Evolutionary conservation across 2,888 invertebrate species (phyloP).

Genomic region (Synergus itoensis): DNA sequence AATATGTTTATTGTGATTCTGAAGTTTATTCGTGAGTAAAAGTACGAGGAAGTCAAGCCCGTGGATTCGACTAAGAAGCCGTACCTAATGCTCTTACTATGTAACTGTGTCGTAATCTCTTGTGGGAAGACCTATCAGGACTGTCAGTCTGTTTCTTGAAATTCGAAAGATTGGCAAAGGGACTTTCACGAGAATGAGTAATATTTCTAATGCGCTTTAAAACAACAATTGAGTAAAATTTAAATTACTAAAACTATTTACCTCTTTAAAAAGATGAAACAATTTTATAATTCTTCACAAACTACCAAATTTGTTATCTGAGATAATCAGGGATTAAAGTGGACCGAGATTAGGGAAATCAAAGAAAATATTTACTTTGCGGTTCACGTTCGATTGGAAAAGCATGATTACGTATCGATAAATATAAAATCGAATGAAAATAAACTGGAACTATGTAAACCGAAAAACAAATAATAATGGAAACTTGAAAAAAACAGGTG

Average conservation of each 20-base stretch:
- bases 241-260: not conserved
- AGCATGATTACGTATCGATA: constrained; percentile 17
- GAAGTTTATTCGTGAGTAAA: not conserved
- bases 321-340: not conserved
- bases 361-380: not conserved
- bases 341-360: not conserved
- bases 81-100: constrained; percentile 69
- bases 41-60: constrained; percentile 4
- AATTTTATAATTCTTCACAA: not conserved
- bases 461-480: constrained; percentile 18
- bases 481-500: constrained; percentile 9
- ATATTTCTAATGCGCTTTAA: too few species aligned
- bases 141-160: constrained; percentile 63
- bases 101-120: constrained; percentile 70
- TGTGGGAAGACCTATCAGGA: constrained; percentile 68
- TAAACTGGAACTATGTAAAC: not conserved
- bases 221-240: too few species aligned
- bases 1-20: not conserved
- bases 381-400: constrained; percentile 5
- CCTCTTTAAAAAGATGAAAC: not conserved
- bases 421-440: not conserved
- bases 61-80: constrained; percentile 63
- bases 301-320: not conserved
- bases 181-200: not conserved
- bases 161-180: constrained; percentile 54